phyloP scores from a whole-genome alignment of 2,797 vertebrate genomes.

The Eospalax fontanierii region DNA sequence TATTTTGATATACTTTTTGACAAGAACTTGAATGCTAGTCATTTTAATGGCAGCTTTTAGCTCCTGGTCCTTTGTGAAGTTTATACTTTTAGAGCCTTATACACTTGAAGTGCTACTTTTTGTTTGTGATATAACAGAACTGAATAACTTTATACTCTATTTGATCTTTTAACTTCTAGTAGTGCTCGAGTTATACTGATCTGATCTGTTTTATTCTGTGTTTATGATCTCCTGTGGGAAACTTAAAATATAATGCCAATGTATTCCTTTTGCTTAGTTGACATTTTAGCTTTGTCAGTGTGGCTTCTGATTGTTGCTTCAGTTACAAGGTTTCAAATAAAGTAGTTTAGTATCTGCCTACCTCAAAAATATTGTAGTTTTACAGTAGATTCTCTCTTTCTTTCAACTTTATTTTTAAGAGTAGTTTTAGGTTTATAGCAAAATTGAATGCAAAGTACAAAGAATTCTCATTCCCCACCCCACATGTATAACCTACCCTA shows the following conservation, averaged over 20 bases:
- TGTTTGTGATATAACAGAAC: slow-evolving; percentile 59
- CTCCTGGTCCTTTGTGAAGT: slow-evolving; percentile 53
- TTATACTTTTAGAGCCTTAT: slow-evolving; percentile 61
- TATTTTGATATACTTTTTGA: neutral
- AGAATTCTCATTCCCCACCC: neutral
- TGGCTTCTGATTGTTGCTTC: slow-evolving; percentile 44
- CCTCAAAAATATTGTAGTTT: slow-evolving; percentile 22
- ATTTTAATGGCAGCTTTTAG: slow-evolving; percentile 61
- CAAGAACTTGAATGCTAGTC: neutral
- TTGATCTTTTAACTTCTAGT: slow-evolving; percentile 44
- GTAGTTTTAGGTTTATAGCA: slow-evolving; percentile 11
- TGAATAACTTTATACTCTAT: slow-evolving; percentile 51
- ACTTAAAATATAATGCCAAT: neutral
- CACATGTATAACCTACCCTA: neutral
- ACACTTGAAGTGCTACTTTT: slow-evolving; percentile 58
- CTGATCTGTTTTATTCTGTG: neutral
- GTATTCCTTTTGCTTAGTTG: slow-evolving; percentile 30
- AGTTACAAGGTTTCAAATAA: slow-evolving; percentile 49
- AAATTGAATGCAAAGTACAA: neutral
- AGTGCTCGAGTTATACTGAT: slow-evolving; percentile 22
- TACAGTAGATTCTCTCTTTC: neutral
- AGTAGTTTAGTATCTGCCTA: slow-evolving; percentile 27
- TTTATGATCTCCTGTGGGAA: slow-evolving; percentile 34
- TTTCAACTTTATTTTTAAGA: neutral
- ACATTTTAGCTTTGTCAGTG: slow-evolving; percentile 38